phyloP scores from a whole-genome alignment of 2,888 invertebrate genomes.

The Hyposoter didymator region DNA sequence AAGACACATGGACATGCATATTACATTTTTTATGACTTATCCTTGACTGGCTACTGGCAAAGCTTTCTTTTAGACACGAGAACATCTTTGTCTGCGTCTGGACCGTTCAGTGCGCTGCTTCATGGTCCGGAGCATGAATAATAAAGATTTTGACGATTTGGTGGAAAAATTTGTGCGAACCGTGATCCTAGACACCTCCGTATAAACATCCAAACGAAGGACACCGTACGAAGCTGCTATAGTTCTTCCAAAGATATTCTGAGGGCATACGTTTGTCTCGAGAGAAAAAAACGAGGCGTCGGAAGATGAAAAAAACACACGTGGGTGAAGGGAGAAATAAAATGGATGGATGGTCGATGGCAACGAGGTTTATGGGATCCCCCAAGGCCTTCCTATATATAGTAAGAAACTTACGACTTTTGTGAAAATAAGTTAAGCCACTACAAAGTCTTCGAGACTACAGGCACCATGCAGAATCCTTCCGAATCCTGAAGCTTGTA shows the following conservation, averaged over 20 bases:
- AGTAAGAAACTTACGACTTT: slow-evolving; percentile 6
- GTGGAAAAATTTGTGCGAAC: slow-evolving; percentile 42
- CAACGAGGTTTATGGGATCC: slow-evolving; percentile 49
- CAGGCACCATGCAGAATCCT: neutral
- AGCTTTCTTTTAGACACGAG: neutral
- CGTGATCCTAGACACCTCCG: slow-evolving; percentile 31
- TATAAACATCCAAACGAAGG: slow-evolving; percentile 1
- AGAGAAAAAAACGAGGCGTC: slow-evolving; percentile 2
- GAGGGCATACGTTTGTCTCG: slow-evolving; percentile 4
- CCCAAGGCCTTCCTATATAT: slow-evolving; percentile 8
- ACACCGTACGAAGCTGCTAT: slow-evolving; percentile 3
- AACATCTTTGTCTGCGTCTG: neutral
- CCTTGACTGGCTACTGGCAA: neutral
- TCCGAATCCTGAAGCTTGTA: neutral
- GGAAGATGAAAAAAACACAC: slow-evolving; percentile 27
- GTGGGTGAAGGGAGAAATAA: slow-evolving; percentile 54
- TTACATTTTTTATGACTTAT: neutral
- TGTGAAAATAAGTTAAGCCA: slow-evolving; percentile 39
- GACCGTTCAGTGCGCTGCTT: slow-evolving; percentile 8
- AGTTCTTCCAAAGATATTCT: slow-evolving; percentile 17
- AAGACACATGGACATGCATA: neutral
- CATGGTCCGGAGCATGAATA: slow-evolving; percentile 39
- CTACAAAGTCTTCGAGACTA: slow-evolving; percentile 32
- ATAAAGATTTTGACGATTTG: slow-evolving; percentile 55
- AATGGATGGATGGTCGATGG: slow-evolving; percentile 53